Percentiles rank a stretch among this genome's conserved stretches.
Evolutionary conservation across 2,113 vertebrate genomes (phyloP).

Genomic region (Coregonus clupeaformis): DNA sequence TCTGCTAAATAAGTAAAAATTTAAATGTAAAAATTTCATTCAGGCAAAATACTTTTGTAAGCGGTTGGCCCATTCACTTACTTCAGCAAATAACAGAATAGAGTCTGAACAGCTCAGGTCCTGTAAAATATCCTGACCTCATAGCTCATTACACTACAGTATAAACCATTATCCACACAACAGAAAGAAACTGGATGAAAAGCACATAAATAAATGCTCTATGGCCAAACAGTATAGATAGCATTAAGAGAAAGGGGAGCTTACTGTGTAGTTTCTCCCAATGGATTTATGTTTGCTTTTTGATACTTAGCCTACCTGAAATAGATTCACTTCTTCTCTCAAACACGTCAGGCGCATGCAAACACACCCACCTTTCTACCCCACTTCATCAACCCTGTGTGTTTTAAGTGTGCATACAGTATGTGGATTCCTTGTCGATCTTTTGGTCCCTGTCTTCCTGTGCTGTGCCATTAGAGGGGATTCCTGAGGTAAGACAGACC

Average conservation of each 20-base stretch:
- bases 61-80: not conserved
- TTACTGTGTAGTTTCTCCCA: not conserved
- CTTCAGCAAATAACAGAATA: not conserved
- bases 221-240: slow-evolving; percentile 2
- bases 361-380: not conserved
- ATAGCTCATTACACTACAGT: not conserved
- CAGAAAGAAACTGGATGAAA: not conserved
- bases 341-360: not conserved
- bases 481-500: not conserved
- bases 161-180: not conserved
- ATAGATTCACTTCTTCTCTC: not conserved
- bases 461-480: not conserved
- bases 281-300: slow-evolving; percentile 10
- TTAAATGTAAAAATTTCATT: no score
- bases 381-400: not conserved
- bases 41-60: not conserved
- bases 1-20: no score
- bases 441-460: not conserved
- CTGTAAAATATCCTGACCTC: slow-evolving; percentile 17
- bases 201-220: not conserved
- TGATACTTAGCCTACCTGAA: not conserved
- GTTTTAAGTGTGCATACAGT: not conserved
- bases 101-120: not conserved
- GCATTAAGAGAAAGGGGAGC: not conserved
- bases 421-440: not conserved